Evolutionary conservation across 64 coral and sea anemone genomes (phyloP).

Genomic region (Stichodactyla helianthus): DNA sequence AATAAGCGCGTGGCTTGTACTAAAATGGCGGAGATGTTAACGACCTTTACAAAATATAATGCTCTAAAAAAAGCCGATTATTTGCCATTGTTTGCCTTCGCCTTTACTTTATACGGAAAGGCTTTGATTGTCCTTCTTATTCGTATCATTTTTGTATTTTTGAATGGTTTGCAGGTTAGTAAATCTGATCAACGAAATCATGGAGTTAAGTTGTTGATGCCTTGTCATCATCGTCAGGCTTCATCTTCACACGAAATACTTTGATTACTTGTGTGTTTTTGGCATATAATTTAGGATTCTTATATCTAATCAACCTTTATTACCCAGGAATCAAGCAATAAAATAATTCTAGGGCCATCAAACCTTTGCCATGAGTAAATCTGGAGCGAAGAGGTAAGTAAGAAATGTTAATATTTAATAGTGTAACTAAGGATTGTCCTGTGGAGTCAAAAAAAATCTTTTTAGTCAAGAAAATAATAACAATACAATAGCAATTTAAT

Average conservation of each 20-base stretch:
- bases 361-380: not conserved
- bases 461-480: too few relatives aligned
- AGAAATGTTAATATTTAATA: not conserved
- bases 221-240: not conserved
- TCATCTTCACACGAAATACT: not conserved
- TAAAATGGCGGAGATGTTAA: slow-evolving; percentile 12
- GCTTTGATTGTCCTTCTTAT: slow-evolving; percentile 3
- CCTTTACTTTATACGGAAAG: not conserved
- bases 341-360: not conserved
- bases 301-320: not conserved
- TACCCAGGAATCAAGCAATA: not conserved
- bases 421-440: not conserved
- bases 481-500: too few relatives aligned
- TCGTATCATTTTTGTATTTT: not conserved
- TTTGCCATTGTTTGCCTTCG: slow-evolving; percentile 6
- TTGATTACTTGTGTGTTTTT: not conserved
- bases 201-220: not conserved
- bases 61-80: slow-evolving; percentile 20
- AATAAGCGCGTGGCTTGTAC: not conserved
- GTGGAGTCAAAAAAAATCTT: not conserved
- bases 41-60: slow-evolving; percentile 11
- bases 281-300: not conserved
- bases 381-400: slow-evolving; percentile 1
- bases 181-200: not conserved
- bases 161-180: not conserved